Evolutionary conservation across 2,888 invertebrate species (phyloP).

Genomic region (Metacarcinus magister): DNA sequence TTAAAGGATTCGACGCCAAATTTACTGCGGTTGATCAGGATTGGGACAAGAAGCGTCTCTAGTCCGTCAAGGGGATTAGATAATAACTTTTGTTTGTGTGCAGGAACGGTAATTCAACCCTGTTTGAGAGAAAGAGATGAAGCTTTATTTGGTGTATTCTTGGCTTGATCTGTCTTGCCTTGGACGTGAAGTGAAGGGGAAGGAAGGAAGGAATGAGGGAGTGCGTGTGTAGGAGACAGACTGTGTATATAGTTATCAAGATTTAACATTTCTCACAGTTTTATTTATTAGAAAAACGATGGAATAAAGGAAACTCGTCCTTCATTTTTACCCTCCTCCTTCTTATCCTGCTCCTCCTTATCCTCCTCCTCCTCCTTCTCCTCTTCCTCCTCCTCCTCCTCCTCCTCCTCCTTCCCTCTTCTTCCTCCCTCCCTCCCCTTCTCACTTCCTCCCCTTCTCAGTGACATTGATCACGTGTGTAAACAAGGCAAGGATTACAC

Average conservation of each 20-base stretch:
- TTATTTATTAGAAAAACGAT: too few relatives aligned
- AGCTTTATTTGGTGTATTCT: neutral
- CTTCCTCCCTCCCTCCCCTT: neutral
- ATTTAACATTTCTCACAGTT: too few relatives aligned
- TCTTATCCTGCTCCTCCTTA: too few relatives aligned
- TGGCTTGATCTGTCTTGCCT: neutral
- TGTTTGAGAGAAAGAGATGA: neutral
- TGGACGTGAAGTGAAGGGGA: neutral
- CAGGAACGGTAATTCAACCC: neutral
- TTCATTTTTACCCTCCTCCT: too few relatives aligned
- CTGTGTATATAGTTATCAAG: neutral
- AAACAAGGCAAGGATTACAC: neutral
- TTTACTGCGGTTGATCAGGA: neutral
- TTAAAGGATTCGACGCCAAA: neutral
- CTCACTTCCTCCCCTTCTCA: neutral
- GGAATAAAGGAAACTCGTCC: too few relatives aligned
- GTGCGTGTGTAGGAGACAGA: neutral
- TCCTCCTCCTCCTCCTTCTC: too few relatives aligned
- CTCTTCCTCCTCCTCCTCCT: neutral
- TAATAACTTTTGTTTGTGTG: neutral
- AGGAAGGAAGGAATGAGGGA: neutral
- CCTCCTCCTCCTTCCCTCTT: neutral
- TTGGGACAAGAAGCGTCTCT: neutral
- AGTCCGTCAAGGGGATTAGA: neutral
- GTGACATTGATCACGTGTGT: constrained; percentile 4